phyloP scores from a whole-genome alignment of 2,888 invertebrate species.

The Ganaspis brasiliensis region DNA sequence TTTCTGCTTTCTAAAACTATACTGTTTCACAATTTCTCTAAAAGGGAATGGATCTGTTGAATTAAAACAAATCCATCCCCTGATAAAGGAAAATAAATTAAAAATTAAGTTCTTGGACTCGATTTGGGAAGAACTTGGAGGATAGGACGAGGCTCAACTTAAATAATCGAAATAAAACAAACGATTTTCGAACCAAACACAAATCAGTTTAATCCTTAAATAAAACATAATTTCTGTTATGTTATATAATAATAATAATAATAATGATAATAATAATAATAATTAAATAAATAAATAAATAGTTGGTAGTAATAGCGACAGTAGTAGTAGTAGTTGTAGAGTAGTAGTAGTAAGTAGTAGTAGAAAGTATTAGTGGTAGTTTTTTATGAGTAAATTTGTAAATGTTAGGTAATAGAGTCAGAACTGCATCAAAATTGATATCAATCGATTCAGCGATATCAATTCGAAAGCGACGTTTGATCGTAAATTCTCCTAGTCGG shows the following conservation, averaged over 20 bases:
- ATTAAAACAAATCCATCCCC: background rate
- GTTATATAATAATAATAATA: constrained; percentile 77
- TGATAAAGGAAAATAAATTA: constrained; percentile 55
- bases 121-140: constrained; percentile 39
- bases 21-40: background rate
- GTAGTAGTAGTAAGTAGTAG: constrained; percentile 57
- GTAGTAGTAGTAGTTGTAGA: constrained; percentile 67
- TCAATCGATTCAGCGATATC: constrained; percentile 27
- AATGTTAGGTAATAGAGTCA: constrained; percentile 61
- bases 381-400: constrained; percentile 55
- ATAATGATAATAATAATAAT: constrained; percentile 71
- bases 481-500: constrained; percentile 34
- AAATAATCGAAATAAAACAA: constrained; percentile 77
- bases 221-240: constrained; percentile 80
- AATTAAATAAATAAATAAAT: constrained; percentile 80
- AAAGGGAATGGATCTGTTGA: background rate
- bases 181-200: constrained; percentile 80
- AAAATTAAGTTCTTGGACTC: constrained; percentile 37
- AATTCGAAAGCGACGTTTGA: constrained; percentile 22
- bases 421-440: constrained; percentile 49
- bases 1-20: background rate
- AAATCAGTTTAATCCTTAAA: constrained; percentile 81
- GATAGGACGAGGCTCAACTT: constrained; percentile 65
- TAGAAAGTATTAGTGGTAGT: constrained; percentile 61
- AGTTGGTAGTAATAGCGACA: constrained; percentile 72